Base-by-base conservation (phyloP, 92 coral and sea anemone species). In the Hydrozoanthus gracilis region DNA sequence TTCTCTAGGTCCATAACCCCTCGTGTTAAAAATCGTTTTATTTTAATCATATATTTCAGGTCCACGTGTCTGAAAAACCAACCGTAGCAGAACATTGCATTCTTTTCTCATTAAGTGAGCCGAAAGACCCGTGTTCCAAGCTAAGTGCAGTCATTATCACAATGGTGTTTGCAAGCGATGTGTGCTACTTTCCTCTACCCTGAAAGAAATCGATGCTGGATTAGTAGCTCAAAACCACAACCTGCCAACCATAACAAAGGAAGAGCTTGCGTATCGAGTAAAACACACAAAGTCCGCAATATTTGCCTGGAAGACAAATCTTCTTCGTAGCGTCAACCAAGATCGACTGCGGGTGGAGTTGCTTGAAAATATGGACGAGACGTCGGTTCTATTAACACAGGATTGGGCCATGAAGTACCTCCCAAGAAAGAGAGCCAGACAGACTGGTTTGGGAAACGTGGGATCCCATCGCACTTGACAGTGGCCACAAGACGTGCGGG, bases 71-170 rank as follows among this genome's bases (percentile, higher is more conserved):
- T 46, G 55, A 73, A 73, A 79, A 83, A 56, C 70, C 90, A 44
- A 79, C 90, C 7, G 92, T 86, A 65, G 90, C 90, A 6, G 92
- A 90, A 64, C 92, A 90, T 75, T 86, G 90, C 61, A 87, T 52
- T 44, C 16, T 87, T 51, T 90, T 51, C 73, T 87, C 92, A 69
- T 77, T 90, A 44, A 90, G 92, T 62, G 90, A 90, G 61, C 87
- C 84, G 65, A 90, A 87, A 87, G 93, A 90, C 75, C 69, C 18
- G 17, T 58, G 51, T 90, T 87, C 62, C 88, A 86, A 68, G 44
- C 65, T 20, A 62, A 44, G 70, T 87, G 91, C 45, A 91, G 82
- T 64, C 93, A 90, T 64, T 67, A 73, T 50, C 93, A 90, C 83
- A 78, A 67, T 71, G 72, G 69, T 47, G 87, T 76, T 39, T 87